phyloP scores from a whole-genome alignment of 2,797 vertebrate species.

The Galaxias olidus region DNA sequence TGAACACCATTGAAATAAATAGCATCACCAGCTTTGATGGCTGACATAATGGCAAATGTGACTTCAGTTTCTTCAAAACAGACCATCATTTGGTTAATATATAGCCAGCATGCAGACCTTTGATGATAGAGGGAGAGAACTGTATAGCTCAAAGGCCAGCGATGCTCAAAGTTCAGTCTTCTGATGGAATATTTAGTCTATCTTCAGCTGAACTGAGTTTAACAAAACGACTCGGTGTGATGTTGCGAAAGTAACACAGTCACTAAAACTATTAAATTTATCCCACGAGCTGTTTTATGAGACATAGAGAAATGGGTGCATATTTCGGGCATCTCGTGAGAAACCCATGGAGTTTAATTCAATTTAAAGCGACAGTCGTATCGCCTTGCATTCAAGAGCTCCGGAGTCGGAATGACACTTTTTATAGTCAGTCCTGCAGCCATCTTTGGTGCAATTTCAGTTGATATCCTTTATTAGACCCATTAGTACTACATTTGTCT shows the following conservation, averaged over 20 bases:
- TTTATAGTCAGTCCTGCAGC: conserved; percentile 57
- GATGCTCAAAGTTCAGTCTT: conserved; percentile 73
- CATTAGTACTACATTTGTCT: too few species aligned
- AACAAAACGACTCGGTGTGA: too few species aligned
- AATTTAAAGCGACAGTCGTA: conserved; percentile 57
- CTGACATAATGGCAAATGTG: too few species aligned
- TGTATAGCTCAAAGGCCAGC: conserved; percentile 42
- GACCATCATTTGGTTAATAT: too few species aligned
- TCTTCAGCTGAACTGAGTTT: too few species aligned
- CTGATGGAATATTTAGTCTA: neutral
- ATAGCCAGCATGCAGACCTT: conserved; percentile 49
- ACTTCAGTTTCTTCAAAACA: too few species aligned
- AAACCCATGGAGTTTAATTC: conserved; percentile 59
- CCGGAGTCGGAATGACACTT: conserved; percentile 22
- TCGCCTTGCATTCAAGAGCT: conserved; percentile 1
- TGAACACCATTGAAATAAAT: too few species aligned
- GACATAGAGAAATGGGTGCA: neutral
- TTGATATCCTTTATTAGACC: too few species aligned
- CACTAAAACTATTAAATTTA: too few species aligned
- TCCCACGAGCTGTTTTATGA: too few species aligned
- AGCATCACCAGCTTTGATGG: too few species aligned
- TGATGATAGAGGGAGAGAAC: conserved; percentile 51
- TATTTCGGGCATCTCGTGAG: conserved; percentile 41
- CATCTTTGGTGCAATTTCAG: conserved; percentile 67
- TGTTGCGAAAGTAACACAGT: too few species aligned